Evolutionary conservation across 2,888 invertebrate species (phyloP).

Genomic region (Clepsis dumicolana): DNA sequence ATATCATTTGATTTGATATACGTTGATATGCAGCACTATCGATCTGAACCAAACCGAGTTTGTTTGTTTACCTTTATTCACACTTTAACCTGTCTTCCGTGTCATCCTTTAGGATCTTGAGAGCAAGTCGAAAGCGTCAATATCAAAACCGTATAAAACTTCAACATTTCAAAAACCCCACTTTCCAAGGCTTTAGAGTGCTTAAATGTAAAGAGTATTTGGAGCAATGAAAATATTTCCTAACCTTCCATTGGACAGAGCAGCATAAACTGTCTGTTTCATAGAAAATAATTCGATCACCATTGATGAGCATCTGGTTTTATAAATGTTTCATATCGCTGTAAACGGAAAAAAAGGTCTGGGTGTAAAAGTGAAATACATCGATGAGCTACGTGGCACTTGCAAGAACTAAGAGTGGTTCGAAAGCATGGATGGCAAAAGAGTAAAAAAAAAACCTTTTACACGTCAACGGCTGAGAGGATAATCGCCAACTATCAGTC

Average conservation of each 20-base stretch:
- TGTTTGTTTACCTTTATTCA: neutral
- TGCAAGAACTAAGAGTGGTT: neutral
- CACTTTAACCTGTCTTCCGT: neutral
- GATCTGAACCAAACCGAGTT: conserved; percentile 13
- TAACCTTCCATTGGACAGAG: conserved; percentile 45
- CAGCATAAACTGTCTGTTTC: conserved; percentile 9
- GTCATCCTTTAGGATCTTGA: neutral
- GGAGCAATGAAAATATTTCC: conserved; percentile 41
- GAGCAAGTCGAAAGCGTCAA: conserved; percentile 49
- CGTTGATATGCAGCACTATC: conserved; percentile 68
- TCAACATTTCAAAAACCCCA: conserved; percentile 12
- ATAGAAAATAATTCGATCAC: neutral
- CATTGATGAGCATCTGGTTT: no score
- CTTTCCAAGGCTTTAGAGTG: conserved; percentile 10
- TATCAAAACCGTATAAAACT: conserved; percentile 72
- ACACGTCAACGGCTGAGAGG: no score
- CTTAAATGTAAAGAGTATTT: conserved; percentile 8
- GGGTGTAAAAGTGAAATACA: neutral
- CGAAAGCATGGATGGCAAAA: neutral
- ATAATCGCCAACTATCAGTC: no score
- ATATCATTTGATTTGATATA: conserved; percentile 59
- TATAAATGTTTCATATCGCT: no score
- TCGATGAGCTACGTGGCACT: neutral
- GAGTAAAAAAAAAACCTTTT: neutral
- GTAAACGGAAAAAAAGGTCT: neutral